phyloP scores from a whole-genome alignment of 2,797 vertebrate species.

The Coracias cyanogaster region DNA sequence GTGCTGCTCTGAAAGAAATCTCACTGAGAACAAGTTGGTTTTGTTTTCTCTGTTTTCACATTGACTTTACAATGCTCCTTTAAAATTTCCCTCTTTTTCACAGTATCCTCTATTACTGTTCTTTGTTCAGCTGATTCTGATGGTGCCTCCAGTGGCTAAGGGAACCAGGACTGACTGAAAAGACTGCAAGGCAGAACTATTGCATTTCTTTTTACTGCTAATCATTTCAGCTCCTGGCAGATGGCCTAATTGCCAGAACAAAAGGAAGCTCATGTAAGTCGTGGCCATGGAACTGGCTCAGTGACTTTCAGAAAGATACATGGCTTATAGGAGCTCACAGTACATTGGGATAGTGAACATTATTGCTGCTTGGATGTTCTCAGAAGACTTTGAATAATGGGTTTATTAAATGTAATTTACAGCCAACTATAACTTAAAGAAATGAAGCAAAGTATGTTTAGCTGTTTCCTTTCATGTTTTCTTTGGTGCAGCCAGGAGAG shows the following conservation, averaged over 20 bases:
- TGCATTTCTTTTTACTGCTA: constrained; percentile 76
- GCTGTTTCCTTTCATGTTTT: constrained; percentile 15
- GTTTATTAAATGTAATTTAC: constrained; percentile 71
- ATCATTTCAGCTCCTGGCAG: constrained; percentile 75
- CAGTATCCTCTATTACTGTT: neutral
- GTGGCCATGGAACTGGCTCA: constrained; percentile 36
- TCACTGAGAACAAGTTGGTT: neutral
- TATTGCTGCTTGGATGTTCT: constrained; percentile 62
- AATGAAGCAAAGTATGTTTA: constrained; percentile 50
- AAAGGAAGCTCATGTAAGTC: constrained; percentile 67
- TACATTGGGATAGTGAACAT: constrained; percentile 62
- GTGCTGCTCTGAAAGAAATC: neutral
- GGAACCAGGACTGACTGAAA: constrained; percentile 10
- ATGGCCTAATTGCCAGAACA: constrained; percentile 73
- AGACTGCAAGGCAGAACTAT: constrained; percentile 49
- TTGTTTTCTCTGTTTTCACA: neutral
- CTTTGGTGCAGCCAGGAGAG: neutral
- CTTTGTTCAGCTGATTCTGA: constrained; percentile 11
- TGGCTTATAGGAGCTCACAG: constrained; percentile 26
- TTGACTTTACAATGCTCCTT: neutral
- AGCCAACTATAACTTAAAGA: constrained; percentile 67
- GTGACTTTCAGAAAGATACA: constrained; percentile 73
- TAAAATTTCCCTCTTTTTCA: neutral
- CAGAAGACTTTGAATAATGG: constrained; percentile 45
- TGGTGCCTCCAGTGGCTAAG: constrained; percentile 1